Evolutionary conservation across 2,113 vertebrate species (phyloP), one percentile per base, ranked within the genome.

Genomic region (Tachysurus vachellii): DNA sequence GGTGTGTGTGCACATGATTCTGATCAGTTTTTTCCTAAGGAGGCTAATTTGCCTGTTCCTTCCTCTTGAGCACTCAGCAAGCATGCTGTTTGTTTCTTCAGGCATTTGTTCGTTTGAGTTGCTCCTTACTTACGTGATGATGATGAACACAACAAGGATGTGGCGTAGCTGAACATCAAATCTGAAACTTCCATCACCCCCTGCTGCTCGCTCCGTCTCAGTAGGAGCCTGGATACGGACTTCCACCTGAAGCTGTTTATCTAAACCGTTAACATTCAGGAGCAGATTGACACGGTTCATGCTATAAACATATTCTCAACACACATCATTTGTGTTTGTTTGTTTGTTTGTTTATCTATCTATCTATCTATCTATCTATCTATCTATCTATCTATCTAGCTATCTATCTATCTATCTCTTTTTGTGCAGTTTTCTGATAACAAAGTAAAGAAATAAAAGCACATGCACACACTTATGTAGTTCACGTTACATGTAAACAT

Each of bases 81-180:
- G 66, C 5, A 31, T 56, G 53, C n/a, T 47, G 36, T 57, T 82
- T n/a, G 42, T 62, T 23, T 80, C 83, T 64, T 61, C 59, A 17
- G 70, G 5, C 62, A 10, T 80, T 79, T 88, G 73, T 89, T 89
- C 73, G 28, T 73, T 84, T 56, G 50, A 50, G 50, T 50, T 83
- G 36, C 11, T 2, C 26, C 28, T 53, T 23, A 19, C 42, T 71
- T 71, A 42, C 17, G 7, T 71, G 31, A 71, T 31, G 68, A 26
- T 59, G 28, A 23, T 77, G 28, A 28, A n/a, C 31, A 66, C 59
- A 23, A 59, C 17, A 53, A 82, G 36, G 16, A 75, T n/a, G 16
- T 56, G 57, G 62, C 17, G 56, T 81, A 84, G 23, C 53, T 85
- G n/a, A 82, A 70, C 82, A 47, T 62, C 53, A 47, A 61, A 61